phyloP scores from a whole-genome alignment of 2,797 vertebrate genomes.

The Anguilla marmorata region DNA sequence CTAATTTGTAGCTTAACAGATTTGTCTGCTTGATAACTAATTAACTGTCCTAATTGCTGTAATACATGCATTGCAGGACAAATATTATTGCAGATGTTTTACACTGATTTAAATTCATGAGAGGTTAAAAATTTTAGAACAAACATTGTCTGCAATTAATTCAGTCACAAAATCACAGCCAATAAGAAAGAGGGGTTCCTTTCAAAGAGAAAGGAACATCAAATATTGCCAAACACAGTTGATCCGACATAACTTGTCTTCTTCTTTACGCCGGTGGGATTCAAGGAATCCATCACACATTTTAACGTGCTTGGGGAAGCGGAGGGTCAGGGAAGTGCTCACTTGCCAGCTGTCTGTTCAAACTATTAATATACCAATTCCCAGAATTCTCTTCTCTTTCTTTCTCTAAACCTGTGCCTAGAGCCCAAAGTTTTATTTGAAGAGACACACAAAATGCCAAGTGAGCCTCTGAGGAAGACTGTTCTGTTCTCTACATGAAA shows the following conservation, averaged over 20 bases:
- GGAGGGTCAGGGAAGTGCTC: background rate
- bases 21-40: background rate
- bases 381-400: background rate
- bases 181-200: background rate
- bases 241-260: background rate
- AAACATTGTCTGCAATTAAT: background rate
- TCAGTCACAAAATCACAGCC: background rate
- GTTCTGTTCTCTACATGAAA: background rate
- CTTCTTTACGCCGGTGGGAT: background rate
- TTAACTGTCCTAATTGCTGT: background rate
- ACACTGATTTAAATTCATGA: conserved; percentile 8
- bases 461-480: background rate
- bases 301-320: background rate
- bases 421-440: conserved; percentile 14
- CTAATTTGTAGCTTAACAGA: background rate
- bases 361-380: conserved; percentile 26
- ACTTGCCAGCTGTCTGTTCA: conserved; percentile 7
- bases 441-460: background rate
- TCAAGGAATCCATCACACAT: background rate
- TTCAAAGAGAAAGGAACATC: background rate
- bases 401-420: background rate
- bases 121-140: background rate
- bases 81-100: background rate
- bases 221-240: conserved; percentile 1
- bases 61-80: background rate